Evolutionary conservation across 2,888 invertebrate species (phyloP).

Genomic region (Pseudoips prasinana): DNA sequence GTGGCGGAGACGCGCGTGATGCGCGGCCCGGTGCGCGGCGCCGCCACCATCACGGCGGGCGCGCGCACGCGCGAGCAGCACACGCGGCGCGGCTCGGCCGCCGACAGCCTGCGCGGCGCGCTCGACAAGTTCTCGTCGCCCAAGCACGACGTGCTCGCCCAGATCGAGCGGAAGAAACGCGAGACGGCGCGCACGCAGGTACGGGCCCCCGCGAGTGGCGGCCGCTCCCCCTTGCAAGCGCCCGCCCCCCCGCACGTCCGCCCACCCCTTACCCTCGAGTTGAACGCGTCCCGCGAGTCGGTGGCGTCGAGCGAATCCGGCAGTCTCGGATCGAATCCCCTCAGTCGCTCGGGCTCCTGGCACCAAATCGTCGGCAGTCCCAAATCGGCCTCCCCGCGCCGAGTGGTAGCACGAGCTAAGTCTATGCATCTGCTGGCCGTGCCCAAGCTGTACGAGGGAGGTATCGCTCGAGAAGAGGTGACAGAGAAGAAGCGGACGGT

Average conservation of each 20-base stretch:
- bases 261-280: slow-evolving; percentile 34
- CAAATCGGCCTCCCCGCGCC: slow-evolving; percentile 67
- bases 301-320: slow-evolving; percentile 57
- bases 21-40: slow-evolving; percentile 87
- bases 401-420: slow-evolving; percentile 82
- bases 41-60: slow-evolving; percentile 84
- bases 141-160: slow-evolving; percentile 51
- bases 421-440: slow-evolving; percentile 88
- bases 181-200: slow-evolving; percentile 52
- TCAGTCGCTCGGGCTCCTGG: slow-evolving; percentile 89
- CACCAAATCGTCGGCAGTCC: slow-evolving; percentile 83
- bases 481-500: slow-evolving; percentile 87
- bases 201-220: slow-evolving; percentile 53
- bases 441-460: slow-evolving; percentile 91
- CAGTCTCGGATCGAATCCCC: slow-evolving; percentile 50
- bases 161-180: slow-evolving; percentile 50
- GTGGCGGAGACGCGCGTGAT: slow-evolving; percentile 88
- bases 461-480: slow-evolving; percentile 85
- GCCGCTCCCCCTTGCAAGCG: slow-evolving; percentile 50
- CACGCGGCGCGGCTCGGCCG: slow-evolving; percentile 48
- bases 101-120: slow-evolving; percentile 73
- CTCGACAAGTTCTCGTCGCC: slow-evolving; percentile 77
- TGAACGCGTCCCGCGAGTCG: slow-evolving; percentile 62
- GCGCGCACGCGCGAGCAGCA: slow-evolving; percentile 78
- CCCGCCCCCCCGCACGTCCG: slow-evolving; percentile 51